Evolutionary conservation across 2,888 invertebrate genomes (phyloP).

Genomic region (Parthenolecanium corni): DNA sequence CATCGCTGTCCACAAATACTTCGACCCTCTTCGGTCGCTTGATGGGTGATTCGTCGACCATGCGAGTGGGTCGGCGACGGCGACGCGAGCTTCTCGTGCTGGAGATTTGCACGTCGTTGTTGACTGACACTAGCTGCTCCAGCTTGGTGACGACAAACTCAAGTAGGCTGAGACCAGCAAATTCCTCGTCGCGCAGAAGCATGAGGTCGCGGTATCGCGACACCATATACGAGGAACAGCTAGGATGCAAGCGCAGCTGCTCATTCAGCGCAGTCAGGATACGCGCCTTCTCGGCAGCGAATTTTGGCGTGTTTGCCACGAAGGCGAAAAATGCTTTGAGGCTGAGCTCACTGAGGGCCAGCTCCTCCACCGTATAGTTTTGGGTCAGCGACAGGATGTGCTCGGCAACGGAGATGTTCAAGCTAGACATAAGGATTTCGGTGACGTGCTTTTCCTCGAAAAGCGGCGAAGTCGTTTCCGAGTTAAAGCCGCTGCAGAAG

Average conservation of each 20-base stretch:
- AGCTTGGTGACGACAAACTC: neutral
- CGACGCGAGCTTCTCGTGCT: too few species aligned
- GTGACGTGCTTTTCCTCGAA: neutral
- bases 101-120: too few species aligned
- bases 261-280: neutral
- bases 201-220: neutral
- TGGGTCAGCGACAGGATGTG: neutral
- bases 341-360: neutral
- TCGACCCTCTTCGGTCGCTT: too few species aligned
- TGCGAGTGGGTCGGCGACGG: too few species aligned
- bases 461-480: neutral
- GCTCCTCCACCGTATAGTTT: neutral
- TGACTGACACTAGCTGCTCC: too few species aligned
- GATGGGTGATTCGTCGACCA: too few species aligned
- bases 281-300: neutral
- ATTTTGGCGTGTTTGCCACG: neutral
- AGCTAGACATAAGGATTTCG: neutral
- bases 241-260: neutral
- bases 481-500: too few species aligned
- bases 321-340: neutral
- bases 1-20: too few species aligned
- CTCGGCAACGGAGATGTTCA: neutral
- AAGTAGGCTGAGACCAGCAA: neutral
- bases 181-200: neutral
- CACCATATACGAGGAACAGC: neutral